A percentile compares a stretch with the other conserved stretches of the same genome.
Evolutionary conservation across 2,888 invertebrate species (phyloP).

Genomic region (Orchesella flavescens): DNA sequence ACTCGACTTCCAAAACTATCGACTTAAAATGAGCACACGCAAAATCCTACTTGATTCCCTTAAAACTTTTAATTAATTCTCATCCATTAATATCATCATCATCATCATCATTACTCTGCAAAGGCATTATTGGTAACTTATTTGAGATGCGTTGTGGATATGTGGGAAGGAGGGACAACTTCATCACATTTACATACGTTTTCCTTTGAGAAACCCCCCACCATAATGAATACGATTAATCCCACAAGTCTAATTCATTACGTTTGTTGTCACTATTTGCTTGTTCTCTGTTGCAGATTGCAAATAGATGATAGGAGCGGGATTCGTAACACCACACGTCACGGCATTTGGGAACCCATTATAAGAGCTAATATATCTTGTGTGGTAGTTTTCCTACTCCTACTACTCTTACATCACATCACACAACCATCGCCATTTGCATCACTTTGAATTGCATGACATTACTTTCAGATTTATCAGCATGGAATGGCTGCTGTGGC

Average conservation of each 20-base stretch:
- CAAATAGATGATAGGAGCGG: background rate
- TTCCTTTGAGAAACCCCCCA: conserved; percentile 21
- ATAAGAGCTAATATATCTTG: conserved; percentile 31
- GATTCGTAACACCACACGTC: conserved; percentile 1
- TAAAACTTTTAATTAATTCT: conserved; percentile 48
- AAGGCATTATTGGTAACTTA: conserved; percentile 15
- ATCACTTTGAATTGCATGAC: conserved; percentile 19
- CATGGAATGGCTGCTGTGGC: no score
- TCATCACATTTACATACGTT: conserved; percentile 27
- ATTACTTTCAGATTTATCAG: no score
- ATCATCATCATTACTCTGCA: conserved; percentile 28
- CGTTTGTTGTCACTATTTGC: conserved; percentile 38
- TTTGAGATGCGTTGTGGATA: background rate
- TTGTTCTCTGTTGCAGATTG: conserved; percentile 1
- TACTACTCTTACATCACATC: background rate
- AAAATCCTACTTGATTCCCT: background rate
- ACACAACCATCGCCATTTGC: conserved; percentile 1
- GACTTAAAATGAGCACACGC: background rate
- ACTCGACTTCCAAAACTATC: no score
- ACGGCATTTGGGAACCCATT: conserved; percentile 14
- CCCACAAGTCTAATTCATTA: conserved; percentile 60
- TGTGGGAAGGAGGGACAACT: background rate
- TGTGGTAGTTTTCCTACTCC: no score
- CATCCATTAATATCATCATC: conserved; percentile 28
- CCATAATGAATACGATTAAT: conserved; percentile 60